phyloP scores from a whole-genome alignment of 2,797 vertebrate species.

The Bufotes viridis region DNA sequence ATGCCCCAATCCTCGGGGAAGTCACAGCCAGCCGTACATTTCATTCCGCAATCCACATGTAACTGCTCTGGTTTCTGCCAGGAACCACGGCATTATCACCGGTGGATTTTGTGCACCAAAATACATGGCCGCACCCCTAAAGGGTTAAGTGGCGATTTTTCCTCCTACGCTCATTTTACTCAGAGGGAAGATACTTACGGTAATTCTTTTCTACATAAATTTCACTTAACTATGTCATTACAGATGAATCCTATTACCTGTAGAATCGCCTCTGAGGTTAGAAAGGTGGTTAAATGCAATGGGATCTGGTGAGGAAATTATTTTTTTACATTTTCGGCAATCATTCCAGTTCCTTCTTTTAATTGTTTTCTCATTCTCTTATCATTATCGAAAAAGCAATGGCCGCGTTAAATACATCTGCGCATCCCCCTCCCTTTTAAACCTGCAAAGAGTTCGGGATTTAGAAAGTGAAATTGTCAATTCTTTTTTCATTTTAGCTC shows the following conservation, averaged over 20 bases:
- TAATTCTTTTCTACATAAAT: conserved; percentile 79
- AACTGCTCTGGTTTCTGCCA: too few species aligned
- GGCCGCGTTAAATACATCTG: conserved; percentile 47
- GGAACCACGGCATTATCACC: too few species aligned
- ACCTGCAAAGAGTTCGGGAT: conserved; percentile 40
- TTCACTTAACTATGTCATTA: conserved; percentile 82
- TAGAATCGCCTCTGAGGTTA: conserved; percentile 72
- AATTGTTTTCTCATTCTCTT: conserved; percentile 60
- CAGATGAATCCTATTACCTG: conserved; percentile 75
- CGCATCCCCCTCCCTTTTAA: conserved; percentile 41
- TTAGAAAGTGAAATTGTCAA: conserved; percentile 35
- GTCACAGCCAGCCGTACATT: too few species aligned
- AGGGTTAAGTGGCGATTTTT: conserved; percentile 68
- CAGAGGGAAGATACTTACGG: conserved; percentile 75
- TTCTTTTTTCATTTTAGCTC: conserved; percentile 6
- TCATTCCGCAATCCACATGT: too few species aligned
- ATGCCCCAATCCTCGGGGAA: too few species aligned
- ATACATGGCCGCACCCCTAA: conserved; percentile 31
- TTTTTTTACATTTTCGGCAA: conserved; percentile 53
- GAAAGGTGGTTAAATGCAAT: conserved; percentile 70
- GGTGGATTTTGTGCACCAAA: too few species aligned
- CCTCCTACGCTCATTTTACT: conserved; percentile 73
- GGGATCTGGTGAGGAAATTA: conserved; percentile 34
- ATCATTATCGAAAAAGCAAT: conserved; percentile 57
- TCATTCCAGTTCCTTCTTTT: conserved; percentile 46